Evolutionary conservation across 2,888 invertebrate genomes (phyloP).

Genomic region (Hypsopygia costalis): DNA sequence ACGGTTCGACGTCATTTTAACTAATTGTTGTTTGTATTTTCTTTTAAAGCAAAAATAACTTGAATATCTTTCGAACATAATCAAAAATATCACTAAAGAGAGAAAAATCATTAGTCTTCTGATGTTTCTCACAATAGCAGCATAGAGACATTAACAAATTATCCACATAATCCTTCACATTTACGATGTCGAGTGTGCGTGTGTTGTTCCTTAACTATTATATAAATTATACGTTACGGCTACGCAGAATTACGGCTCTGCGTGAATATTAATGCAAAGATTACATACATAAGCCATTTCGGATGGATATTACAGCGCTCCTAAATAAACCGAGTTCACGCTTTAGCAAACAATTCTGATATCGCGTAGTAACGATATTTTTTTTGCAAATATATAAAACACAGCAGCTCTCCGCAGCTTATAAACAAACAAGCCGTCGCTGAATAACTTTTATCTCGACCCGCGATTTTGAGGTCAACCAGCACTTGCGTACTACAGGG

Average conservation of each 20-base stretch:
- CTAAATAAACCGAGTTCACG: conserved; percentile 27
- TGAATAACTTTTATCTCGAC: conserved; percentile 31
- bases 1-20: conserved; percentile 14
- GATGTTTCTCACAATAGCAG: too few species aligned
- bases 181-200: conserved; percentile 21
- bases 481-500: conserved; percentile 56
- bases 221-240: conserved; percentile 30
- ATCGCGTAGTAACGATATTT: conserved; percentile 12
- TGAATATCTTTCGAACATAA: not conserved
- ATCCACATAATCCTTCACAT: conserved; percentile 8
- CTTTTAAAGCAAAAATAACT: not conserved
- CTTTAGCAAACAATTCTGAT: conserved; percentile 19
- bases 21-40: conserved; percentile 9
- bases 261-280: conserved; percentile 33
- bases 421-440: conserved; percentile 52
- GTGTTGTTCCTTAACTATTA: conserved; percentile 15
- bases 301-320: conserved; percentile 17
- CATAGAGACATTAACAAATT: conserved; percentile 13
- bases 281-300: conserved; percentile 24
- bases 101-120: too few species aligned
- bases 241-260: conserved; percentile 21
- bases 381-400: conserved; percentile 18
- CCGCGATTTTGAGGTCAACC: conserved; percentile 63
- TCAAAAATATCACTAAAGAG: too few species aligned
- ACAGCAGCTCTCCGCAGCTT: conserved; percentile 35